Evolutionary conservation across 2,797 vertebrate species (phyloP).

Genomic region (Hydrocynus forskahlii): DNA sequence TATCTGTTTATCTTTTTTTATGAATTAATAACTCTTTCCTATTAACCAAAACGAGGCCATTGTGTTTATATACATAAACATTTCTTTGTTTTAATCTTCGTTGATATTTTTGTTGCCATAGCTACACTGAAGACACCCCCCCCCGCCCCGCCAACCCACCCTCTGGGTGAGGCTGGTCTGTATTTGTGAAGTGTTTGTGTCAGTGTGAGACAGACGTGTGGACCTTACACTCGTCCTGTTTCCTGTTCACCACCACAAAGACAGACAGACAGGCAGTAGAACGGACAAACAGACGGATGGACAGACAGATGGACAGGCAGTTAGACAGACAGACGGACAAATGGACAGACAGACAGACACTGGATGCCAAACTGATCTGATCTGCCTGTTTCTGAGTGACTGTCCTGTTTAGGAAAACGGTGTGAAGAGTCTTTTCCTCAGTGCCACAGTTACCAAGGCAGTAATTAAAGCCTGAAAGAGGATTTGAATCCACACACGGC

Average conservation of each 20-base stretch:
- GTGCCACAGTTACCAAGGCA: not conserved
- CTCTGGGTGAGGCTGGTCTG: conserved; percentile 51
- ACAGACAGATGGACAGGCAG: no score
- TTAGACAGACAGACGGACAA: no score
- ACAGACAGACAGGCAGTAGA: no score
- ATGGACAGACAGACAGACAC: no score
- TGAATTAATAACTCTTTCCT: conserved; percentile 59
- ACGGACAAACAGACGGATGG: no score
- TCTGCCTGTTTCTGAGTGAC: not conserved
- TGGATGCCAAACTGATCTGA: no score
- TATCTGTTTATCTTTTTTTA: conserved; percentile 53
- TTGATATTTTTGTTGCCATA: conserved; percentile 61
- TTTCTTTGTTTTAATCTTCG: conserved; percentile 61
- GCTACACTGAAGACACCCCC: conserved; percentile 61
- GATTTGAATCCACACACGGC: not conserved
- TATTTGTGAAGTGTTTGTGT: conserved; percentile 54
- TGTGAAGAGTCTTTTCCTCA: not conserved
- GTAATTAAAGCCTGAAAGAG: not conserved
- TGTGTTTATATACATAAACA: conserved; percentile 45
- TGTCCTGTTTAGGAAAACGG: not conserved
- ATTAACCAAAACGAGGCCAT: conserved; percentile 64
- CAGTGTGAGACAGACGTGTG: conserved; percentile 10
- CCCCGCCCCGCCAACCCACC: conserved; percentile 63
- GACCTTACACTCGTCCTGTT: conserved; percentile 3
- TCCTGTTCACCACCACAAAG: no score